A percentile compares a stretch with the other conserved stretches of the same genome.
Evolutionary conservation across 2,797 vertebrate genomes (phyloP).

Genomic region (Clarias laeviceps): DNA sequence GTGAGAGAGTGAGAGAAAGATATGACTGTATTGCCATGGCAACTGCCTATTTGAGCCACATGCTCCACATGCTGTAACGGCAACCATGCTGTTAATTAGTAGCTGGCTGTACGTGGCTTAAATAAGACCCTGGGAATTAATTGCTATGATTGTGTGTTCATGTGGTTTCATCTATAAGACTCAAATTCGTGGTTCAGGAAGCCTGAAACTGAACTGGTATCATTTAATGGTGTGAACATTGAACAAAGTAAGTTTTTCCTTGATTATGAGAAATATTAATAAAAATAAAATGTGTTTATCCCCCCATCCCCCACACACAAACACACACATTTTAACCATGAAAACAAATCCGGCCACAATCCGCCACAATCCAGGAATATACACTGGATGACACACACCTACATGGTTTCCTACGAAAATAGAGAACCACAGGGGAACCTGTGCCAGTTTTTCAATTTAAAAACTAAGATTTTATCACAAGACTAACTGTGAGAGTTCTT

Average conservation of each 20-base stretch:
- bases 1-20: neutral
- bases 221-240: neutral
- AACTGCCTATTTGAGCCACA: slow-evolving; percentile 40
- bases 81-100: slow-evolving; percentile 14
- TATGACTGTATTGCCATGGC: slow-evolving; percentile 42
- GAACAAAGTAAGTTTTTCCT: neutral
- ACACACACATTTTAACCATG: neutral
- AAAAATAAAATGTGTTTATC: too few relatives aligned
- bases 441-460: neutral
- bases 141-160: neutral
- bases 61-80: slow-evolving; percentile 20
- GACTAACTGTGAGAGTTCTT: neutral
- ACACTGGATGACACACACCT: neutral
- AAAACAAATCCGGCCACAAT: neutral
- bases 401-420: neutral
- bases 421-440: neutral
- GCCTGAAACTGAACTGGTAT: neutral
- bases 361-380: neutral
- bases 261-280: neutral
- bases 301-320: neutral
- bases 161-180: neutral
- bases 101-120: slow-evolving; percentile 16
- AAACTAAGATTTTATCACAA: neutral
- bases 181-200: neutral
- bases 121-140: slow-evolving; percentile 15